Percentiles rank a stretch among this genome's conserved stretches.
These are phyloP conservation scores for Trachelus troglodyta DNA, from an alignment of 2,888 invertebrate genomes.

Conservation along the genomic window DNA sequence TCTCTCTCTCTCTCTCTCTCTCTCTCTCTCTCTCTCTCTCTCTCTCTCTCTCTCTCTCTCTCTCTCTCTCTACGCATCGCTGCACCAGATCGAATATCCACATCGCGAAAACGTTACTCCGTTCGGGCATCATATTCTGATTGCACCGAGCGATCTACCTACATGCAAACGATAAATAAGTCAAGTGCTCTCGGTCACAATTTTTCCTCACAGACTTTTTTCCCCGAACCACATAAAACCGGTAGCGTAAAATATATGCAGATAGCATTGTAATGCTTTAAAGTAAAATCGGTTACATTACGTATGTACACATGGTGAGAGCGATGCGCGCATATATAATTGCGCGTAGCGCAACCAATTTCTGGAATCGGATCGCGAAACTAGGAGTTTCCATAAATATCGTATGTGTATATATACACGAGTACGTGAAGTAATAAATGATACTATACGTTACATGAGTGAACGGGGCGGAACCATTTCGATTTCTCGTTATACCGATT, in stretches of 20 bases:
- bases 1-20: too few relatives aligned
- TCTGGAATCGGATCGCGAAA: background rate
- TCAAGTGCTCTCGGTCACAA: background rate
- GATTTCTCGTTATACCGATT: background rate
- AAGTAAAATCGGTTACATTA: slow-evolving; percentile 3
- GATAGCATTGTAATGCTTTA: background rate
- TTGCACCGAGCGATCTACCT: slow-evolving; percentile 23
- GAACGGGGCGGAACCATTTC: background rate
- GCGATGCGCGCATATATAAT: slow-evolving; percentile 40
- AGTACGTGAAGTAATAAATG: background rate
- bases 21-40: background rate
- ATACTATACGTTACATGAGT: background rate
- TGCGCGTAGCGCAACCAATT: slow-evolving; percentile 41
- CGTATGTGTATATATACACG: background rate
- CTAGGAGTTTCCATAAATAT: background rate
- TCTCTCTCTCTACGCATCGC: slow-evolving; percentile 22
- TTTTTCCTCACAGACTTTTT: background rate
- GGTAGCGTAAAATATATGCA: background rate
- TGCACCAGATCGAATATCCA: background rate
- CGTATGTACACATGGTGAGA: slow-evolving; percentile 15
- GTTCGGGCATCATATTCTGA: slow-evolving; percentile 43
- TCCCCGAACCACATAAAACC: background rate
- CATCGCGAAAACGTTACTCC: slow-evolving; percentile 13
- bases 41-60: slow-evolving; percentile 8
- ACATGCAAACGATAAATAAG: background rate